These are phyloP conservation scores for Aurelia aurita DNA, from an alignment of 30 jellyfish, hydroid and myxozoan genomes.

Conservation along the genomic window DNA sequence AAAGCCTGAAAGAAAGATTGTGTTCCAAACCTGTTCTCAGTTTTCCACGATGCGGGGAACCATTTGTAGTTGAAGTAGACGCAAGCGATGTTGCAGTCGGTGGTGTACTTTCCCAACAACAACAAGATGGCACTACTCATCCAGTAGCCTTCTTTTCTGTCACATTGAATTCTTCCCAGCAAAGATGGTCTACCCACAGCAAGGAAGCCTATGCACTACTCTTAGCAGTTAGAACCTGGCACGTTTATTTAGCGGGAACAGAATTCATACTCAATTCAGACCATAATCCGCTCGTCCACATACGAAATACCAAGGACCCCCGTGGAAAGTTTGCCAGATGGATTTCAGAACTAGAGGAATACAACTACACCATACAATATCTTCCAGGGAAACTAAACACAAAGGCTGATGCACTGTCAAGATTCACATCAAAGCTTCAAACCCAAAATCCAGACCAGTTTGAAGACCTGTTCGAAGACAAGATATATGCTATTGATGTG, in stretches of 20 bases:
- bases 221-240: conserved; percentile 43
- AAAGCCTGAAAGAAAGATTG: too few relatives aligned
- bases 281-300: conserved; percentile 53
- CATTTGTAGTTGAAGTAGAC: conserved; percentile 47
- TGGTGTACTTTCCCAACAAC: conserved; percentile 41
- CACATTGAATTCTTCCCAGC: conserved; percentile 22
- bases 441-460: conserved; percentile 41
- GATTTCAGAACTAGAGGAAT: conserved; percentile 49
- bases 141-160: conserved; percentile 54
- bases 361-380: conserved; percentile 25
- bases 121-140: conserved; percentile 31
- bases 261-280: conserved; percentile 40
- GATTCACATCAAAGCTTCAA: conserved; percentile 22
- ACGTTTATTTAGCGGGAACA: conserved; percentile 37
- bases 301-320: conserved; percentile 47
- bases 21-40: too few relatives aligned
- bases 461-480: conserved; percentile 38
- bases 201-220: conserved; percentile 56
- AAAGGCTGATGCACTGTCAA: conserved; percentile 68
- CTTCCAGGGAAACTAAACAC: conserved; percentile 47
- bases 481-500: too few relatives aligned
- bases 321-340: conserved; percentile 47
- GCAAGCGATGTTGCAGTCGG: conserved; percentile 53
- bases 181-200: conserved; percentile 40
- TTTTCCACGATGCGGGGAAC: conserved; percentile 27